Evolutionary conservation across 37 sponge, comb jelly and placozoan genomes (phyloP).

Genomic region (Halichondria panicea): DNA sequence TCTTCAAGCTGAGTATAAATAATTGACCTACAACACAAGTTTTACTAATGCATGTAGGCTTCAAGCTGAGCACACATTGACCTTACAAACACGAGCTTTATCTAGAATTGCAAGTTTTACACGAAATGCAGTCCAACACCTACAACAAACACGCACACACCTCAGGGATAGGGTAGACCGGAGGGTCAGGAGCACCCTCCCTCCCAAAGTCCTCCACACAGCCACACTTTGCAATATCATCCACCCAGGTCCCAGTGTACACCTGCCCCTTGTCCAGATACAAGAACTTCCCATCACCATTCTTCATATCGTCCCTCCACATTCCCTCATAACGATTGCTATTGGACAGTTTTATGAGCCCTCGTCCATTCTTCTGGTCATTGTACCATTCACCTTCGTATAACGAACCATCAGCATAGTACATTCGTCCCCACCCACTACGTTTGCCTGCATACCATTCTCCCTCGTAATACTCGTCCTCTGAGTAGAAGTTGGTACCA

Average conservation of each 20-base stretch:
- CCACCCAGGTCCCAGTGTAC: conserved; percentile 85
- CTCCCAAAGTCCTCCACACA: conserved; percentile 78
- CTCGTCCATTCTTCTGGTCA: conserved; percentile 80
- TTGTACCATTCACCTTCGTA: conserved; percentile 98
- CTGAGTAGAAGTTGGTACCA: conserved; percentile 85
- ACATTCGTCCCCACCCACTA: conserved; percentile 97
- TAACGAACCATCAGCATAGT: conserved; percentile 87
- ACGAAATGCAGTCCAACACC: not conserved
- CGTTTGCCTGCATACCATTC: conserved; percentile 94
- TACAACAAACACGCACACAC: conserved; percentile 33
- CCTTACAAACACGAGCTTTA: not conserved
- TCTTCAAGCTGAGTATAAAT: no score
- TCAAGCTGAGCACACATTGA: not conserved
- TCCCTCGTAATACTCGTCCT: conserved; percentile 94
- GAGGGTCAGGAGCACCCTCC: conserved; percentile 73
- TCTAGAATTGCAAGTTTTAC: not conserved
- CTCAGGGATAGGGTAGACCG: conserved; percentile 87
- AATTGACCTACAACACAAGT: no score
- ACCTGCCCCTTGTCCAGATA: conserved; percentile 91
- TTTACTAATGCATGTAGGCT: no score
- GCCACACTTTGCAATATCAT: conserved; percentile 91
- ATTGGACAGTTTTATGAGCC: conserved; percentile 70
- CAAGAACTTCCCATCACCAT: conserved; percentile 82
- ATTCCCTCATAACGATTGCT: conserved; percentile 81
- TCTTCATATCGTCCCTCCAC: conserved; percentile 80